These are phyloP conservation scores for Aphidius ervi DNA, from an alignment of 1,140 invertebrate species.

Conservation along the genomic window DNA sequence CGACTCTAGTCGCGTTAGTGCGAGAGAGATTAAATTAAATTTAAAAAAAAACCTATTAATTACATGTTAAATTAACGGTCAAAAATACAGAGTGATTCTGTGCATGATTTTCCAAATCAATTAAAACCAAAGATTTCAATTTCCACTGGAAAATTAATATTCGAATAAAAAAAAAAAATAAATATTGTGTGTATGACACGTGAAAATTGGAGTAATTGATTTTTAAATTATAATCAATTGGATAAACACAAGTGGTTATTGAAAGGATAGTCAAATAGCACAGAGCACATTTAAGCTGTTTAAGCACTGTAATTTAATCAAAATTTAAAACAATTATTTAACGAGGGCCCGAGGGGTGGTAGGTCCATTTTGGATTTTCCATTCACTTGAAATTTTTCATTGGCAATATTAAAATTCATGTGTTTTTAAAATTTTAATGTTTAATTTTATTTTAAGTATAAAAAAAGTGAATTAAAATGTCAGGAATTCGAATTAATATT, in stretches of 20 bases:
- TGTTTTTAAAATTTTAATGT: not conserved
- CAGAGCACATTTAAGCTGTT: slow-evolving; percentile 30
- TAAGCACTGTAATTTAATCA: no score
- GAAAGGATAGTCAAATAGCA: slow-evolving; percentile 35
- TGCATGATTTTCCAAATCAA: slow-evolving; percentile 38
- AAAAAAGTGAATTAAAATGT: slow-evolving; percentile 28
- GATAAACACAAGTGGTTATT: no score
- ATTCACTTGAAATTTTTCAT: not conserved
- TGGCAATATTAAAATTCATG: not conserved
- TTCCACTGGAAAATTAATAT: no score
- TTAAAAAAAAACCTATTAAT: slow-evolving; percentile 34
- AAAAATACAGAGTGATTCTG: slow-evolving; percentile 46
- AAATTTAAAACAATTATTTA: no score
- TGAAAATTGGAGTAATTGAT: no score
- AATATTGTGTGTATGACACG: no score
- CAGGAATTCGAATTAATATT: slow-evolving; percentile 38
- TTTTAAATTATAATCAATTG: no score
- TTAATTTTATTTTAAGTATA: not conserved
- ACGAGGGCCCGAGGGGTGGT: no score
- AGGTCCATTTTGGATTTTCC: no score
- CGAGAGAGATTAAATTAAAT: slow-evolving; percentile 47
- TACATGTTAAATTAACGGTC: slow-evolving; percentile 44
- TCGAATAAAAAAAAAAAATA: no score
- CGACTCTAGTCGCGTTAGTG: slow-evolving; percentile 50
- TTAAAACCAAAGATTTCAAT: not conserved